Conservation (phyloP, 92 coral and sea anemone species). For the Diadumene lineata region DNA sequence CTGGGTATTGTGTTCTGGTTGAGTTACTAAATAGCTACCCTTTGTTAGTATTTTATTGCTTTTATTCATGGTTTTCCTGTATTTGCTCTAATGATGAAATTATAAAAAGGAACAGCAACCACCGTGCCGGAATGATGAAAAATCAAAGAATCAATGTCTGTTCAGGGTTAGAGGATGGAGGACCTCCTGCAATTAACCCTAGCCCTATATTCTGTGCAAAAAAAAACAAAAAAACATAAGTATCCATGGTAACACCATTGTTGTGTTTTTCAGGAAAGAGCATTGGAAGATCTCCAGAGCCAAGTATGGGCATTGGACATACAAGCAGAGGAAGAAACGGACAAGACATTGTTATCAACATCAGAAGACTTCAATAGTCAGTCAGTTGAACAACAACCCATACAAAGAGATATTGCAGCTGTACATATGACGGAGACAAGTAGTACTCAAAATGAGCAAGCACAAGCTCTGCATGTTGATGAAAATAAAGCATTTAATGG, state of each 20-base stretch:
- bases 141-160: too few species aligned
- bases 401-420: background rate
- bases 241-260: background rate
- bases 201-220: too few species aligned
- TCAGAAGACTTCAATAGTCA: slow-evolving; percentile 8
- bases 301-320: slow-evolving; percentile 77
- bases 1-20: too few species aligned
- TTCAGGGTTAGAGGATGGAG: too few species aligned
- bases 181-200: too few species aligned
- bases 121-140: too few species aligned
- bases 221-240: too few species aligned
- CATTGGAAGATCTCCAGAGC: slow-evolving; percentile 56
- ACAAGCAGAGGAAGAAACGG: slow-evolving; percentile 1
- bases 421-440: background rate
- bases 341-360: slow-evolving; percentile 6
- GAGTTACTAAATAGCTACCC: too few species aligned
- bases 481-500: background rate
- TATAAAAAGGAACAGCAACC: too few species aligned
- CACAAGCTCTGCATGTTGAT: slow-evolving; percentile 5
- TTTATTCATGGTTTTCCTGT: too few species aligned
- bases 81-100: too few species aligned
- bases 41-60: too few species aligned
- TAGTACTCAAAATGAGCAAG: slow-evolving; percentile 7
- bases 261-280: slow-evolving; percentile 52
- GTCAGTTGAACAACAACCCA: background rate